Base-by-base conservation (phyloP, 2,888 invertebrate genomes). In the Ceramica pisi region DNA sequence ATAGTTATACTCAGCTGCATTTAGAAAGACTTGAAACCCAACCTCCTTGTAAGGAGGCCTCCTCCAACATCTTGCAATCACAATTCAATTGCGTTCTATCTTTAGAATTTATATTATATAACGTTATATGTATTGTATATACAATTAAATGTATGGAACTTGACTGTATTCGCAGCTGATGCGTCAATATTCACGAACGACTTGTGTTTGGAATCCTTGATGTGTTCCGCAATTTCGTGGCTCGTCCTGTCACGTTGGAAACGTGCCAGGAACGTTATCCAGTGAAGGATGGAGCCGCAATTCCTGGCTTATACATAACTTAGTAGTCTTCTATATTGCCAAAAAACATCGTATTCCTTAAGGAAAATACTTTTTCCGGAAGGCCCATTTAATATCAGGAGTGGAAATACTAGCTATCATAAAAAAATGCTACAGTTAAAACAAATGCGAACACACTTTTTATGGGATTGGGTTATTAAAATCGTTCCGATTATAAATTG, bases 381-480 rank as follows among this genome's bases (percentile, higher is more conserved):
- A 38, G 14, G 3, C 16, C 26, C 56, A 16, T 41, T n/a, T 50
- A 19, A 51, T 53, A 56, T 16, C 19, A 10, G 62, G 26, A 60
- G 7, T 50, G 35, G 2, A 70, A 59, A 46, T 31, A 31, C 31
- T 31, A 7, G 44, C 23, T 21, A 7, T 53, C 59, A 35, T 44
- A 44, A 44, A 63, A 26, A 50, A 6, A 23, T 2, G 21, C 50
- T 19, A 1, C 10, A 14, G 9, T 26, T 38, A 50, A 78, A 57
- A 78, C 61, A 62, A 50, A 70, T 38, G 8, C 21, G 2, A 0
- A 50, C 4, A 16, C 4, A n/a, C 12, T 81, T 50, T 21, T 35
- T 31, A 60, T 75, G 76, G 73, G 51, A 61, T 71, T 75, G 23
- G 31, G n/a, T 51, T 56, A 62, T 75, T 71, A 64, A 55, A 67